These are phyloP conservation scores for Oedothorax gibbosus DNA, from an alignment of 1,140 invertebrate species.

Conservation along the genomic window DNA sequence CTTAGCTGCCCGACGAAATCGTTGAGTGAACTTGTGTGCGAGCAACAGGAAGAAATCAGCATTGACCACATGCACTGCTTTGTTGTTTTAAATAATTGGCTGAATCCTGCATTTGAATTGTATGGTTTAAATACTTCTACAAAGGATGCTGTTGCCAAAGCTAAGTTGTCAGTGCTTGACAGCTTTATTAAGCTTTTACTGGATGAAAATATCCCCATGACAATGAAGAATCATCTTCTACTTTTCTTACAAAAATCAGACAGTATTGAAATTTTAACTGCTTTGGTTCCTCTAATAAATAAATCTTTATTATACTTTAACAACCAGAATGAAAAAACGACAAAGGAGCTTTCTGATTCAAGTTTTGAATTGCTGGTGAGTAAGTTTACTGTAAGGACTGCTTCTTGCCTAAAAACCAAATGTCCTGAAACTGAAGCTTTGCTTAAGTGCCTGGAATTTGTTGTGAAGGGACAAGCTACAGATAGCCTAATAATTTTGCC, in stretches of 20 bases:
- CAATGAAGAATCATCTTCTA: conserved; percentile 18
- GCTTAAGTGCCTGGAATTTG: conserved; percentile 24
- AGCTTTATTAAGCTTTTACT: conserved; percentile 15
- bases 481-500: not conserved
- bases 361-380: conserved; percentile 3
- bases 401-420: not conserved
- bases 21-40: conserved; percentile 6
- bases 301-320: not conserved
- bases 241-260: conserved; percentile 2
- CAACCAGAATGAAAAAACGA: not conserved
- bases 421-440: conserved; percentile 16
- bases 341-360: not conserved
- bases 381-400: conserved; percentile 36
- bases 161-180: not conserved
- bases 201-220: conserved; percentile 1
- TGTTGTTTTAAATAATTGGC: conserved; percentile 7
- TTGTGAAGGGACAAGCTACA: not conserved
- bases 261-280: conserved; percentile 14
- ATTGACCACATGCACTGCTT: conserved; percentile 16
- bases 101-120: conserved; percentile 10
- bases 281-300: conserved; percentile 4
- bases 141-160: not conserved
- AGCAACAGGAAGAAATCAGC: conserved; percentile 35
- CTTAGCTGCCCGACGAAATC: not conserved
- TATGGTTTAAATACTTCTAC: not conserved